These are phyloP conservation scores for Ornithoptera priamus DNA, from an alignment of 2,888 invertebrate species.

Conservation along the genomic window DNA sequence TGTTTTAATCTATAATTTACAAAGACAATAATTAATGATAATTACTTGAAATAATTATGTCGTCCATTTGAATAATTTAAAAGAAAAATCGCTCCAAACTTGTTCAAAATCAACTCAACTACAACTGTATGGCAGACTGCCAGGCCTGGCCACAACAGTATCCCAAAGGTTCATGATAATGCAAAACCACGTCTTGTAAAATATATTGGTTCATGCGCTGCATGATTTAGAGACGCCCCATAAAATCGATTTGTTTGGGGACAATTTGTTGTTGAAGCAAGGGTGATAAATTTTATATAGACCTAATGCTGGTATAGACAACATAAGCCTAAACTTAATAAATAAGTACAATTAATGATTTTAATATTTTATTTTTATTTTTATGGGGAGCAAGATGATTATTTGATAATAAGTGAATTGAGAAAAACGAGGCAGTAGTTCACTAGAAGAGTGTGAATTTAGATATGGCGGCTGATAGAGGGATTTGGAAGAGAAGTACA, in stretches of 20 bases:
- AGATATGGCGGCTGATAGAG: too few species aligned
- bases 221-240: conserved; percentile 10
- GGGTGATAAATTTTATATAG: not conserved
- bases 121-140: conserved; percentile 21
- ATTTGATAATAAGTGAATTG: too few species aligned
- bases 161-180: conserved; percentile 25
- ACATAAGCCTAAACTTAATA: not conserved
- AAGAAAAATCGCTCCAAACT: conserved; percentile 5
- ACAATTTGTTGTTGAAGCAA: not conserved
- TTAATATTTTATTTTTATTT: too few species aligned
- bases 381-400: too few species aligned
- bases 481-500: too few species aligned
- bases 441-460: too few species aligned
- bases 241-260: conserved; percentile 4
- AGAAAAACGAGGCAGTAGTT: too few species aligned
- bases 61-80: too few species aligned
- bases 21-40: too few species aligned
- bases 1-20: too few species aligned
- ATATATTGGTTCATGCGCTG: conserved; percentile 14
- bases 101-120: conserved; percentile 15
- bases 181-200: conserved; percentile 11
- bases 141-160: conserved; percentile 13
- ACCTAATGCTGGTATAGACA: not conserved
- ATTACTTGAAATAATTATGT: too few species aligned
- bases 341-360: too few species aligned